These are phyloP conservation scores for Crax fasciolata DNA, from an alignment of 2,797 vertebrate species.

Conservation along the genomic window DNA sequence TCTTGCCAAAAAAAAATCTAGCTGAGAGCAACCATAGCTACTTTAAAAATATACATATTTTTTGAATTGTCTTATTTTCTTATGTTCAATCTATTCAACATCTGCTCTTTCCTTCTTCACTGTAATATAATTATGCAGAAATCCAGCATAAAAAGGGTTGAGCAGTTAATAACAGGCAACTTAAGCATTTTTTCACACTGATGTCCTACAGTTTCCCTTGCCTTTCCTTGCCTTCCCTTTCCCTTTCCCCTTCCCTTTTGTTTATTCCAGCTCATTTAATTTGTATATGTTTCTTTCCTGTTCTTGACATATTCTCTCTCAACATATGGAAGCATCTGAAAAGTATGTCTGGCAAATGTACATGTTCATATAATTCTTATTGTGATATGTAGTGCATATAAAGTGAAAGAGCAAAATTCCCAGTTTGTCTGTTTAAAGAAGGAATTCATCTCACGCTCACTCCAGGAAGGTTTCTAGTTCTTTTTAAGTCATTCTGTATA, in stretches of 20 bases:
- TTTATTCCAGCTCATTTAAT: slow-evolving; percentile 41
- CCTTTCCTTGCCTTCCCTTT: not conserved
- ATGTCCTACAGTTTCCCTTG: slow-evolving; percentile 66
- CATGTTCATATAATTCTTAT: not conserved
- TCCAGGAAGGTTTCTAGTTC: not conserved
- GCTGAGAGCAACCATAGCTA: slow-evolving; percentile 40
- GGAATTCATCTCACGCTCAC: not conserved
- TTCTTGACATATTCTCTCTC: slow-evolving; percentile 40
- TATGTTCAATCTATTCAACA: slow-evolving; percentile 72
- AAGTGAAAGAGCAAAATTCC: not conserved
- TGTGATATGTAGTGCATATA: not conserved
- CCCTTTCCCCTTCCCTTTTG: not conserved
- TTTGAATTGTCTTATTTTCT: slow-evolving; percentile 66
- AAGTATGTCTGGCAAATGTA: slow-evolving; percentile 42
- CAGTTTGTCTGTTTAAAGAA: not conserved
- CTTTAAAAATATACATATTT: not conserved
- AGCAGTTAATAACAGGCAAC: slow-evolving; percentile 71
- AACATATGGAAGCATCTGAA: slow-evolving; percentile 68
- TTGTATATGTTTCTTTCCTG: slow-evolving; percentile 44
- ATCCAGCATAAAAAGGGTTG: slow-evolving; percentile 72
- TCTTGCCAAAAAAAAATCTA: slow-evolving; percentile 58
- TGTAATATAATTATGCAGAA: slow-evolving; percentile 73
- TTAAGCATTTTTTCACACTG: slow-evolving; percentile 69
- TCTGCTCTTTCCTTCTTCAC: slow-evolving; percentile 64
- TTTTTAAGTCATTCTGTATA: not conserved